These are phyloP conservation scores for Caenorhabditis briggsae DNA, from an alignment of 1,140 invertebrate genomes.

Conservation along the genomic window DNA sequence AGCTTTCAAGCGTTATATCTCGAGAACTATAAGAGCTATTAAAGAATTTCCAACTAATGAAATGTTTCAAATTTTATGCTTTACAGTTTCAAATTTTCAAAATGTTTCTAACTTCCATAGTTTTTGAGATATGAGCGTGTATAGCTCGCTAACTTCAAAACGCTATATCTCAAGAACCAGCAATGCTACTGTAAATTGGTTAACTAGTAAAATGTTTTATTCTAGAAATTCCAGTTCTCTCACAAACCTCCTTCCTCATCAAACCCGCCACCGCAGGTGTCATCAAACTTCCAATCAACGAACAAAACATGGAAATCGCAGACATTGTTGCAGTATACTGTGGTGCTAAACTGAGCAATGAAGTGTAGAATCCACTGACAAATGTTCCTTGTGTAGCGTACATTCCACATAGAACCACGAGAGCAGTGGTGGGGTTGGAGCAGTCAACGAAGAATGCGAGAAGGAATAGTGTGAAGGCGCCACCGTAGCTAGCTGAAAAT, in stretches of 20 bases:
- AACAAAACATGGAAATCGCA: constrained; percentile 63
- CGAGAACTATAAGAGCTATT: background rate
- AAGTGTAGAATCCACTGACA: constrained; percentile 71
- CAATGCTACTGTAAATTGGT: too few relatives aligned
- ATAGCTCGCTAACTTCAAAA: too few relatives aligned
- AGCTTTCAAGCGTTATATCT: background rate
- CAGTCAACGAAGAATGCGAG: constrained; percentile 47
- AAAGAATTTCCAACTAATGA: too few relatives aligned
- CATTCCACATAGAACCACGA: constrained; percentile 7
- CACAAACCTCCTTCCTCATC: background rate
- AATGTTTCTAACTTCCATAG: too few relatives aligned
- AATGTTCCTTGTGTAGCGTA: constrained; percentile 3
- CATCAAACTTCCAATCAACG: constrained; percentile 3
- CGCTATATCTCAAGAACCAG: too few relatives aligned
- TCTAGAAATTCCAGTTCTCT: background rate
- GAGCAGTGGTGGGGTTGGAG: constrained; percentile 15
- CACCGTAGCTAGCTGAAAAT: constrained; percentile 25
- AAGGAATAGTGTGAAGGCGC: background rate
- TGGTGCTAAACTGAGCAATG: constrained; percentile 69
- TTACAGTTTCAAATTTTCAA: too few relatives aligned
- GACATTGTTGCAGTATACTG: constrained; percentile 70
- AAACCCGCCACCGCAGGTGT: background rate
- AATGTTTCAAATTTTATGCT: too few relatives aligned
- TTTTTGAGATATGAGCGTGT: too few relatives aligned
- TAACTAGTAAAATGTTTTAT: background rate